Evolutionary conservation across 2,113 vertebrate genomes (phyloP), one percentile per base, ranked within the genome.

Genomic region (Emydura subglobosa): DNA sequence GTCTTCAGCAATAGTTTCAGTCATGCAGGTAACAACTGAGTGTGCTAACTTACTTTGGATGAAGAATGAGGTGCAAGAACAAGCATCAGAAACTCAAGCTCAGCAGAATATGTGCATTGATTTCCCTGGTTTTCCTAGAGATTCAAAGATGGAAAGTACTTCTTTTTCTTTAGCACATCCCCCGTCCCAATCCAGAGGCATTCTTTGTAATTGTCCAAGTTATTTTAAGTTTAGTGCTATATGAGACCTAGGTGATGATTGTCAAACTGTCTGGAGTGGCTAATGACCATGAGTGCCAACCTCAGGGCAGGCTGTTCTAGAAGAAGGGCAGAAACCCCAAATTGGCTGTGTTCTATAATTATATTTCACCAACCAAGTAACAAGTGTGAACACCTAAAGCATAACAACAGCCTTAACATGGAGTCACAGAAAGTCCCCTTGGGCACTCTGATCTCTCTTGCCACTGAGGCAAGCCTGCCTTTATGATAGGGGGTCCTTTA

Each of bases 141-240:
- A 51, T 47, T 39, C 72, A 74, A 74, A 42, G 82, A 10, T 85
- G 34, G 79, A 7, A 16, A 21, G 16, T 65, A 65, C 31, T 65
- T 92, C 34, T 0, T 0, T 83, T 83, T 57, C 51, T 27, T 19
- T 74, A 88, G 78, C 61, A 11, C 0, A 0, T 53, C 10, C 14
- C 10, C 19, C 31, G 89, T 80, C 39, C 87, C 78, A 16, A 82
- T 44, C 88, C 81, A 84, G 42, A 55, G 19, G 1, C 0, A 0
- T 5, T 53, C n/a, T 3, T 59, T 90, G 0, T 6, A 4, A 90
- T 84, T 90, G 79, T 54, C 53, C 57, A 79, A 54, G 57, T 9
- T 84, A 86, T 90, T 50, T 85, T 51, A 42, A 74, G 22, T 44
- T 44, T 82, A 90, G 54, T 68, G 39, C 49, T 90, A 24, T 61